Percentiles rank a stretch among this genome's conserved stretches.
phyloP scores from a whole-genome alignment of 2,888 invertebrate species.

The Trichopria drosophilae region DNA sequence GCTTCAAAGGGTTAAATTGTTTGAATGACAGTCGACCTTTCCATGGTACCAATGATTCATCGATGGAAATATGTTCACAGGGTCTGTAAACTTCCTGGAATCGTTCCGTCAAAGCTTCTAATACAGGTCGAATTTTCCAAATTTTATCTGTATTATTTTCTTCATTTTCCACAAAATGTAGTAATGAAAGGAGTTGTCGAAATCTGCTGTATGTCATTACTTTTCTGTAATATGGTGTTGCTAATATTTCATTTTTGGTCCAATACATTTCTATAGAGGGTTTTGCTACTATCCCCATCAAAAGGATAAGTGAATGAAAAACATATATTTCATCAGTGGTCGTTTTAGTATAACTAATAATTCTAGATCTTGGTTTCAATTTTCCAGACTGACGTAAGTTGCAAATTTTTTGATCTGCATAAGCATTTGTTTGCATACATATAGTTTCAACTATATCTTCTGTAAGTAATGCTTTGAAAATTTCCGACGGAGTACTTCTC shows the following conservation, averaged over 20 bases:
- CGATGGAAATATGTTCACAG: no score
- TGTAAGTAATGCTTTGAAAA: slow-evolving; percentile 1
- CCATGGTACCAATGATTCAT: no score
- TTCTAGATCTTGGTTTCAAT: slow-evolving; percentile 4
- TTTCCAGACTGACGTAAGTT: not conserved
- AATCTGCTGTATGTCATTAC: not conserved
- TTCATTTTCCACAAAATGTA: not conserved
- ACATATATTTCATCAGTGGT: not conserved
- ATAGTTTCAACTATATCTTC: not conserved
- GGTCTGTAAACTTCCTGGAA: no score
- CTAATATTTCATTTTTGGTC: not conserved
- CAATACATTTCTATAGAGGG: slow-evolving; percentile 7
- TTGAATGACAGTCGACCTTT: no score
- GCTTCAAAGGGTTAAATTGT: no score
- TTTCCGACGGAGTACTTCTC: not conserved
- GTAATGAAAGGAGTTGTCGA: not conserved
- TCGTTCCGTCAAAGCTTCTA: no score
- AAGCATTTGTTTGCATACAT: not conserved
- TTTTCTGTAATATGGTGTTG: not conserved
- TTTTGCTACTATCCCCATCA: no score
- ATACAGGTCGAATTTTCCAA: no score
- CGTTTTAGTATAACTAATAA: not conserved
- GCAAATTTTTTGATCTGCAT: no score
- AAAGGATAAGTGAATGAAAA: not conserved
- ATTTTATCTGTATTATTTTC: not conserved